Evolutionary conservation across 2,797 vertebrate species (phyloP), one percentile per base, ranked within the genome.

Genomic region (Valencia hispanica): DNA sequence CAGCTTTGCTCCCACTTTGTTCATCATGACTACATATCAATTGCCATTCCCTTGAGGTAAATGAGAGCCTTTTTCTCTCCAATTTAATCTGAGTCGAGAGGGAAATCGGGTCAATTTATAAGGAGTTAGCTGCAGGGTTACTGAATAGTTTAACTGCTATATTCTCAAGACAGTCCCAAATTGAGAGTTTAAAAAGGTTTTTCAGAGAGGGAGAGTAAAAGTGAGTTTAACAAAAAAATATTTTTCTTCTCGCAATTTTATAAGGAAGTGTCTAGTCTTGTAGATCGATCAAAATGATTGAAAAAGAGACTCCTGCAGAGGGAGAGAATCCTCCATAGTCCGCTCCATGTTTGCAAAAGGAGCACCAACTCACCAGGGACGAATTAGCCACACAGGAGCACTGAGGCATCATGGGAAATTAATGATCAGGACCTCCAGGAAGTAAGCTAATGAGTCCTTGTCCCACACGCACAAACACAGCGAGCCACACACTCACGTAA

Each of bases 341-440:
- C 4, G 9, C 68, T 76, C 68, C 68, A 72, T 79, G 80, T 87
- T 86, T 86, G 87, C 91, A 80, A 82, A 83, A 84, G 87, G 89
- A 92, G 82, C 27, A 17, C 72, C n/a, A 41, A 73, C 91, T 86
- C 92, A 82, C 93, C 72, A 69, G 93, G 93, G 93, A 93, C 88
- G 88, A 92, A 93, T 94, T 94, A 93, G 91, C 91, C 90, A 91
- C 90, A 92, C 88, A 89, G 90, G 88, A 92, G 86, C 86, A 89
- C 88, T 68, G 84, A 91, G 86, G 93, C 92, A 94, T 94, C 94
- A 93, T 94, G 93, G 93, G 93, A 94, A 94, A 94, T 94, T 94
- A 94, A 94, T 94, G 93, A 94, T 93, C 88, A 79, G 86, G 90
- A 93, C 92, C 92, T 93, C 90, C 92, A 91, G 90, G 92, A 93